Conservation (phyloP, 2,113 vertebrate genomes). For the Heterotilapia buettikoferi region DNA sequence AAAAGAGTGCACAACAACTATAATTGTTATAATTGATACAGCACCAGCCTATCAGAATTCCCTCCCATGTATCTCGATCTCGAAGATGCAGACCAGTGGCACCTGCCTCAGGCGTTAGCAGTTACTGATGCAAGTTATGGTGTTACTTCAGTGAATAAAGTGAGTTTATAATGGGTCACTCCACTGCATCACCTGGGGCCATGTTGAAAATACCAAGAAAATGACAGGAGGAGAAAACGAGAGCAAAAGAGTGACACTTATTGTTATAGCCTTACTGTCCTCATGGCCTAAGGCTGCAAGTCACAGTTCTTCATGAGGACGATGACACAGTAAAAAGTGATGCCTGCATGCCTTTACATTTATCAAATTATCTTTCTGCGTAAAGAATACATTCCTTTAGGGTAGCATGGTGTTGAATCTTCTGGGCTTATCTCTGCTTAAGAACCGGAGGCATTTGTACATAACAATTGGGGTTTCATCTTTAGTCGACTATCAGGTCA, state of each 20-base stretch:
- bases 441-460: not conserved
- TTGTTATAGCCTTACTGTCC: slow-evolving; percentile 37
- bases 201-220: slow-evolving; percentile 34
- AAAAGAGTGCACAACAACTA: not conserved
- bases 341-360: slow-evolving; percentile 2
- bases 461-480: not conserved
- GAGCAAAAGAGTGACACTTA: slow-evolving; percentile 40
- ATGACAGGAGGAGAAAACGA: slow-evolving; percentile 18
- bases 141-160: slow-evolving; percentile 47
- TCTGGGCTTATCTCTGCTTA: not conserved
- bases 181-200: slow-evolving; percentile 47
- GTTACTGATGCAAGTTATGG: slow-evolving; percentile 37
- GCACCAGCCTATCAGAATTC: not conserved
- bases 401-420: not conserved
- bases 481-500: not conserved
- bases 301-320: slow-evolving; percentile 11
- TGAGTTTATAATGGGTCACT: slow-evolving; percentile 59
- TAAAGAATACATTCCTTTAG: not conserved
- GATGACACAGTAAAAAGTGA: slow-evolving; percentile 5
- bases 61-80: not conserved
- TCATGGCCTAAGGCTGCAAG: slow-evolving; percentile 30
- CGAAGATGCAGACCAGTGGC: slow-evolving; percentile 17
- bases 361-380: slow-evolving; percentile 5
- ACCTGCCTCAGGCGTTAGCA: not conserved
- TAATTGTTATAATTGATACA: slow-evolving; percentile 3